These are phyloP conservation scores for Alosa sapidissima DNA, from an alignment of 2,797 vertebrate species.

Conservation along the genomic window DNA sequence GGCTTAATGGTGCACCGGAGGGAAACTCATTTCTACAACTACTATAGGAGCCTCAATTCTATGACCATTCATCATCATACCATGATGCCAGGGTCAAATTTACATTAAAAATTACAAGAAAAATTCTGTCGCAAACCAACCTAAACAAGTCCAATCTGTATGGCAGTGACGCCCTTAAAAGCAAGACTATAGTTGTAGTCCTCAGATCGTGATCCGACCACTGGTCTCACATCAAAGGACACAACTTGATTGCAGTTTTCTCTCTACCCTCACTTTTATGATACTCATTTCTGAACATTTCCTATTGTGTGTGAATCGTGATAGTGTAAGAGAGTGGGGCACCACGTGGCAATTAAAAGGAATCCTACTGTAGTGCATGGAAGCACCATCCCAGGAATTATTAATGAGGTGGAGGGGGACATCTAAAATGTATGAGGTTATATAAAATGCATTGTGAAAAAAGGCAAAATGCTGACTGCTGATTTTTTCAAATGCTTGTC, in stretches of 20 bases:
- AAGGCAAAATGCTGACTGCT: slow-evolving; percentile 6
- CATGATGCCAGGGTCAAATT: not conserved
- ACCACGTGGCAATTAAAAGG: slow-evolving; percentile 16
- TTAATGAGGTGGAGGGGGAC: slow-evolving; percentile 22
- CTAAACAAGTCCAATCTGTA: not conserved
- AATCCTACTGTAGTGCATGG: slow-evolving; percentile 17
- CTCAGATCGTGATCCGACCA: not conserved
- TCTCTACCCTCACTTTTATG: not conserved
- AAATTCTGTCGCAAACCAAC: not conserved
- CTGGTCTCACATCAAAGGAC: not conserved
- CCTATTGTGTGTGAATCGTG: slow-evolving; percentile 1
- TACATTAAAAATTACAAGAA: not conserved
- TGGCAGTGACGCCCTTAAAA: not conserved
- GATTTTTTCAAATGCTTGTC: not conserved
- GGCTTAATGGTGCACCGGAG: not conserved
- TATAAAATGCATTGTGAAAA: not conserved
- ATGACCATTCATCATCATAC: not conserved
- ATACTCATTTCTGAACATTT: not conserved
- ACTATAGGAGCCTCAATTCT: not conserved
- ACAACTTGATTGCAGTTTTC: not conserved
- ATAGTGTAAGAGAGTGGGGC: not conserved
- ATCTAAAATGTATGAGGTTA: slow-evolving; percentile 8
- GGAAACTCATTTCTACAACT: not conserved
- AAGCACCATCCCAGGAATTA: slow-evolving; percentile 27
- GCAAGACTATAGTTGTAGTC: not conserved